phyloP scores from a whole-genome alignment of 64 coral and sea anemone species.

The Cladopsammia gracilis region DNA sequence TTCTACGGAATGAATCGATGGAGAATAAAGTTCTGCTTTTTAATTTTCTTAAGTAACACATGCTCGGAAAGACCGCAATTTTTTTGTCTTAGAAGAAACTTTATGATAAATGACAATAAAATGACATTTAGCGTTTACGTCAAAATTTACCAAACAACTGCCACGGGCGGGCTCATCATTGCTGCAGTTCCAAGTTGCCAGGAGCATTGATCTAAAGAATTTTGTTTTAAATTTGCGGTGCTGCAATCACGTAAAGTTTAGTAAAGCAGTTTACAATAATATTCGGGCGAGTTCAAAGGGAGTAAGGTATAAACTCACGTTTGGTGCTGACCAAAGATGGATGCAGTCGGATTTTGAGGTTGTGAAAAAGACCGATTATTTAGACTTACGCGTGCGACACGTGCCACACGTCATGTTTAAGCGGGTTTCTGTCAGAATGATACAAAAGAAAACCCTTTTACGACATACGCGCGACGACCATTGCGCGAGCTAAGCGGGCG shows the following conservation, averaged over 20 bases:
- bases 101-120: slow-evolving; percentile 6
- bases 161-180: neutral
- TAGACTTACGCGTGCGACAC: slow-evolving; percentile 34
- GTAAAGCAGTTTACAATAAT: neutral
- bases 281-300: neutral
- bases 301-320: neutral
- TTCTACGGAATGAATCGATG: neutral
- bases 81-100: neutral
- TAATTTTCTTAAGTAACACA: slow-evolving; percentile 32
- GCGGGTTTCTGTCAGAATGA: slow-evolving; percentile 29
- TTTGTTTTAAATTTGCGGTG: slow-evolving; percentile 10
- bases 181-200: neutral
- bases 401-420: slow-evolving; percentile 48
- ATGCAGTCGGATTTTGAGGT: neutral
- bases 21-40: slow-evolving; percentile 20
- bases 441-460: slow-evolving; percentile 2
- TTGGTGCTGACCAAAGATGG: neutral
- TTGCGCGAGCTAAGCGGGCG: neutral
- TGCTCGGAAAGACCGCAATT: neutral
- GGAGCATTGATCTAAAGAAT: neutral
- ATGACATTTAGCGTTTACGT: slow-evolving; percentile 32
- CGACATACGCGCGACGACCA: neutral
- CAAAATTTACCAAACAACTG: slow-evolving; percentile 23
- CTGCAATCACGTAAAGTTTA: neutral
- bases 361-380: neutral